Evolutionary conservation across 2,113 vertebrate species (phyloP).

Genomic region (Raja brachyura): DNA sequence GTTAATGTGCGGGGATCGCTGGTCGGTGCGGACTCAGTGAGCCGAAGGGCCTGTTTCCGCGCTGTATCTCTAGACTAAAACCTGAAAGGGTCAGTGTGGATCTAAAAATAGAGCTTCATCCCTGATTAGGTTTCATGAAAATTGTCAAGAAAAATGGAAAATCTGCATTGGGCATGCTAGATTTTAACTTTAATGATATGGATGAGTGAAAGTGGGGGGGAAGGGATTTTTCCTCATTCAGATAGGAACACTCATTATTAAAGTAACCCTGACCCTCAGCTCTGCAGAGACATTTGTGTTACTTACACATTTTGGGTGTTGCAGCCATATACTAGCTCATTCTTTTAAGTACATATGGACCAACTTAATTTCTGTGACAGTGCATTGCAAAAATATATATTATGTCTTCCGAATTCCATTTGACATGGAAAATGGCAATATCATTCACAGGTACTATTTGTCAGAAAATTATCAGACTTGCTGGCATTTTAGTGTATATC

Average conservation of each 20-base stretch:
- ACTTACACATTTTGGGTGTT: too few species aligned
- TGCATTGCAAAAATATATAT: not conserved
- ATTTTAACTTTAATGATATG: not conserved
- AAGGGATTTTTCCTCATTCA: not conserved
- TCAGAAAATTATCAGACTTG: not conserved
- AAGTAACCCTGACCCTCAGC: not conserved
- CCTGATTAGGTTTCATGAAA: not conserved
- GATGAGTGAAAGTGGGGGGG: not conserved
- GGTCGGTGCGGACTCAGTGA: too few species aligned
- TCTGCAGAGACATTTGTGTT: not conserved
- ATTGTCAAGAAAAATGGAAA: not conserved
- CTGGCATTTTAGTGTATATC: not conserved
- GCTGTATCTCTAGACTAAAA: not conserved
- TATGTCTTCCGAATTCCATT: not conserved
- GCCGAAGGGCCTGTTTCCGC: too few species aligned
- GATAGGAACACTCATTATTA: not conserved
- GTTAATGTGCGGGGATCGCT: too few species aligned
- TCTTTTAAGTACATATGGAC: not conserved
- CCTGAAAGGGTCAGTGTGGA: not conserved
- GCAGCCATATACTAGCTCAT: not conserved
- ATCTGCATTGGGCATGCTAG: not conserved
- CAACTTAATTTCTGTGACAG: not conserved
- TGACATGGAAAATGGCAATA: not conserved
- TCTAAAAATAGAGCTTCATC: not conserved
- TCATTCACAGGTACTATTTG: not conserved